Evolutionary conservation across 1,140 invertebrate genomes (phyloP), one percentile per base, ranked within the genome.

Genomic region (Nixonia krombeini): DNA sequence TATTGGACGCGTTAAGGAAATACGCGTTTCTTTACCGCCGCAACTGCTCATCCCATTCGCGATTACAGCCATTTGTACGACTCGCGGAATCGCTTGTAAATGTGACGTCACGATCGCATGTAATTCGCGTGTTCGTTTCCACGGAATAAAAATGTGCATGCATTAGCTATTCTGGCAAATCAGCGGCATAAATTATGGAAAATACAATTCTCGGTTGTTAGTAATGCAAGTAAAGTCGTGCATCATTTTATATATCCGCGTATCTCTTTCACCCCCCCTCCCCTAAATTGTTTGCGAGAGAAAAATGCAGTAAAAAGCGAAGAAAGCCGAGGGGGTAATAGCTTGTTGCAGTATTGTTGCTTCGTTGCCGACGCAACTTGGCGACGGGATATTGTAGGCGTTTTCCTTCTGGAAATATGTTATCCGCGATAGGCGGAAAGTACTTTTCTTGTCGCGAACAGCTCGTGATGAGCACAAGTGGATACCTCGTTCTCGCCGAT

Each of bases 261-360:
- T 35, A 38, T 37, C 23, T 10, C 26, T 40, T 55, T 45, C 28
- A 38, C 44, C 23, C 8, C 26, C 33, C 49, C 38, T 45, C 40
- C 23, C 13, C 42, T 16, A 66, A 66, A 66, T 59, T 66, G 55
- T 65, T 65, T 42, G 41, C 2, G 15, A 18, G 37, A 50, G 44
- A 50, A 59, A 59, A 58, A 57, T 3, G 17, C 37, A 13, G 28
- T 37, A 40, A 51, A 57, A 67, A 51, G 2, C 55, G 29, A 47
- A 59, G 55, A 61, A 56, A 67, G 56, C 51, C 56, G 31, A 31
- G 29, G 12, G 33, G 26, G 56, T 67, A 67, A 67, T 67, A 49
- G 56, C 64, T 67, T 67, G 56, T 67, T 67, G 49, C 56, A 51
- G 61, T 67, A 67, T 61, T 67, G 64, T 67, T 61, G 56, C 59